Evolutionary conservation across 2,888 invertebrate species (phyloP), one percentile per base, ranked within the genome.

Genomic region (Melikaiella ostensackeni): DNA sequence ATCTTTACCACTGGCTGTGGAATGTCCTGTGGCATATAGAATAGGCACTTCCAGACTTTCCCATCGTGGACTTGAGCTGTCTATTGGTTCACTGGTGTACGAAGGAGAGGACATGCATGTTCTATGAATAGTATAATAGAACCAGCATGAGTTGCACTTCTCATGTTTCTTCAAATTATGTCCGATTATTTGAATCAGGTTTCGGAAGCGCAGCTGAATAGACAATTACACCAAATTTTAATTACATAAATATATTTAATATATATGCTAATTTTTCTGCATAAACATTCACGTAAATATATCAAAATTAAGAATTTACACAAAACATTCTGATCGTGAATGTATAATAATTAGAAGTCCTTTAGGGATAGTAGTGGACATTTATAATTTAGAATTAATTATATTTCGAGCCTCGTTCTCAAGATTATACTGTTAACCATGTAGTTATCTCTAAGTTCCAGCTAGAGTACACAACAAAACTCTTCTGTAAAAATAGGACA

Each of bases 51-150:
- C 95, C 79, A 97, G 94, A 90, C 96, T 96, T 84, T 95, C 93
- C 97, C 97, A 97, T 90, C 96, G 96, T 5, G 96, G 96, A 91
- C 96, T 95, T 30, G 94, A 93, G 24, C 94, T 94, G 74, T 93
- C 93, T 81, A 96, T 93, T 86, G 94, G 94, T 90, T 97, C 96
- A 86, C 97, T 97, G 0, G 96, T 96, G 87, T 96, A 97, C 88
- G 97, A 95, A 0, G 97, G 96, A 8, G 96, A 95, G 9, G 96
- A 96, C 95, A 96, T 95, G 21, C 95, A 95, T 5, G 96, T 95
- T 84, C 95, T 93, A 88, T 97, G 97, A 30, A 97, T 92, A 0
- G 97, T 97, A 82, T 95, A 95, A 88, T 96, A 97, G 89, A 95
- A 95, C 84, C 94, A 94, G 87, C 94, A 93, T 57, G 92, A 92